phyloP scores from a whole-genome alignment of 2,797 vertebrate genomes.

The Pachyuromys duprasi region DNA sequence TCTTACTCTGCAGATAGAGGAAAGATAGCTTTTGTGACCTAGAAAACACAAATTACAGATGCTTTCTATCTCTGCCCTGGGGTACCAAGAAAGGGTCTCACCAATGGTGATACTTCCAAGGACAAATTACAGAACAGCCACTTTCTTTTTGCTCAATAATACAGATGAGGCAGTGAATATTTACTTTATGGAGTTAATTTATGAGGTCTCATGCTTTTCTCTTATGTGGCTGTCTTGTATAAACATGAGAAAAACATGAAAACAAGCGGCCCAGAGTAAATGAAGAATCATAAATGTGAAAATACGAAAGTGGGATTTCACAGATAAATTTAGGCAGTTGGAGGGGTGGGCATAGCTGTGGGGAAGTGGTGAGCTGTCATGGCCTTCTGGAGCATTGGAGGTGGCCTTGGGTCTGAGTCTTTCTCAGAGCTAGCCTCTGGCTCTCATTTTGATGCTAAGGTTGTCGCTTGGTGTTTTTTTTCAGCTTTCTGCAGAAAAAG shows the following conservation, averaged over 20 bases:
- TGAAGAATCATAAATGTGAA: neutral
- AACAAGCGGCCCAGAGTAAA: neutral
- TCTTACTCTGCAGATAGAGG: neutral
- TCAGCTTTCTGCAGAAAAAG: neutral
- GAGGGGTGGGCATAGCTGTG: neutral
- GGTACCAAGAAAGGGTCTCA: neutral
- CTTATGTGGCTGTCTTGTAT: neutral
- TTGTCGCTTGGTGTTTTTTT: neutral
- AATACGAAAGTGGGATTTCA: neutral
- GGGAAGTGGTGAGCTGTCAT: neutral
- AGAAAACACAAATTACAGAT: neutral
- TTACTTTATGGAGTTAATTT: neutral
- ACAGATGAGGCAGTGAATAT: neutral
- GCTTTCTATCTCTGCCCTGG: neutral
- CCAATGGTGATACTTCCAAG: neutral
- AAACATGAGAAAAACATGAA: neutral
- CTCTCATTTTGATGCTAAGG: neutral
- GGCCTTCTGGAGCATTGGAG: neutral
- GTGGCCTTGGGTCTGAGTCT: too few species aligned
- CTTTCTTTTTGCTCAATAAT: neutral
- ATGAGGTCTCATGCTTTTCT: neutral
- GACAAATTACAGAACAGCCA: neutral
- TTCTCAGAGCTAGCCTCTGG: neutral
- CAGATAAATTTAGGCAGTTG: neutral
- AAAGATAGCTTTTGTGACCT: neutral